phyloP scores from a whole-genome alignment of 2,888 invertebrate genomes.

The Pelosia muscerda region DNA sequence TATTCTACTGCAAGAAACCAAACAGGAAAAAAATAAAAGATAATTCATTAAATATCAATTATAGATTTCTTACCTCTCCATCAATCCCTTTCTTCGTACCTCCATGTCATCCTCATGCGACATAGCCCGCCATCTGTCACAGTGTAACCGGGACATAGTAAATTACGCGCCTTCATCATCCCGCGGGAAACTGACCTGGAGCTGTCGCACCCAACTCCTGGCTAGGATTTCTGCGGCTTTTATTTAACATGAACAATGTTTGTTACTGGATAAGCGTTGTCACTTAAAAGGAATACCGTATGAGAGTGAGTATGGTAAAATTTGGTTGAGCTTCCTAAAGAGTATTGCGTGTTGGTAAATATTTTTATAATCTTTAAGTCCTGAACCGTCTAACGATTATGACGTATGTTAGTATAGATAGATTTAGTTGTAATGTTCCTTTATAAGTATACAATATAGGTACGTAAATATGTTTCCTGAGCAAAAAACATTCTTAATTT shows the following conservation, averaged over 20 bases:
- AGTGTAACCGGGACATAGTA: slow-evolving; percentile 73
- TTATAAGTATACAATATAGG: too few relatives aligned
- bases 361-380: too few relatives aligned
- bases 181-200: slow-evolving; percentile 69
- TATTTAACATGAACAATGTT: slow-evolving; percentile 58
- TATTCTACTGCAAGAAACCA: too few relatives aligned
- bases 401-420: too few relatives aligned
- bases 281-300: slow-evolving; percentile 22
- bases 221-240: slow-evolving; percentile 56
- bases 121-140: slow-evolving; percentile 80
- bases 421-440: too few relatives aligned
- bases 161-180: slow-evolving; percentile 83
- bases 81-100: slow-evolving; percentile 23
- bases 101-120: slow-evolving; percentile 53
- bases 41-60: neutral
- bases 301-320: neutral
- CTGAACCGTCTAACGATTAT: too few relatives aligned
- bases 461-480: too few relatives aligned
- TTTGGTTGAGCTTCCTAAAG: neutral
- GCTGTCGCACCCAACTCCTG: slow-evolving; percentile 52
- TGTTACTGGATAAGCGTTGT: slow-evolving; percentile 37
- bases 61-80: slow-evolving; percentile 17
- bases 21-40: too few relatives aligned
- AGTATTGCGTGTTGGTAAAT: too few relatives aligned
- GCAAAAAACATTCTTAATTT: too few relatives aligned